Conservation (phyloP, 2,797 vertebrate species). For the Fratercula arctica region DNA sequence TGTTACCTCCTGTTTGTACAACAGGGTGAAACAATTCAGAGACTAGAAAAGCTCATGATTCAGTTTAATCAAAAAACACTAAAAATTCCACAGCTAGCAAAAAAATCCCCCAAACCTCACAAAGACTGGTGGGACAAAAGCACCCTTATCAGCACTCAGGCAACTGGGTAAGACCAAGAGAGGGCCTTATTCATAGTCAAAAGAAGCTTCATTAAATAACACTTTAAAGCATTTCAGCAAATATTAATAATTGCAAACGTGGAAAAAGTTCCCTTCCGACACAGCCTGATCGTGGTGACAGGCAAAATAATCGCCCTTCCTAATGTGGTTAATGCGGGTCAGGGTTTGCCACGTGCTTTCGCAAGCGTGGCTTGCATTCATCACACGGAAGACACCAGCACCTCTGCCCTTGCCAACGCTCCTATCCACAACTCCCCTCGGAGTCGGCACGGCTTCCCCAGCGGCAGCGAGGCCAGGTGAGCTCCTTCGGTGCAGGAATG, state of each 20-base stretch:
- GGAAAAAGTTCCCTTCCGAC: not conserved
- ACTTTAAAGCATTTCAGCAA: not conserved
- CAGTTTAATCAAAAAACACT: not conserved
- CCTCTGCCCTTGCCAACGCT: not conserved
- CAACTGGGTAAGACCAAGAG: not conserved
- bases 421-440: not conserved
- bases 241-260: not conserved
- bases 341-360: not conserved
- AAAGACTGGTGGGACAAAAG: not conserved
- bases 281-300: not conserved
- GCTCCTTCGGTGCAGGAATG: not conserved
- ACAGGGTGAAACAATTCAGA: not conserved
- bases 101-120: fast-evolving
- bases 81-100: not conserved
- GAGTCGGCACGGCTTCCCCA: not conserved
- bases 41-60: not conserved
- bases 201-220: not conserved
- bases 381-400: not conserved
- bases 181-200: not conserved
- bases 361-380: not conserved
- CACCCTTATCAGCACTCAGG: not conserved
- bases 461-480: not conserved
- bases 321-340: not conserved
- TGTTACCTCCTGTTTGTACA: not conserved
- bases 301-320: not conserved